Percentiles rank a stretch among this genome's conserved stretches.
phyloP scores from a whole-genome alignment of 2,797 vertebrate genomes.

The Acanthurus tractus region DNA sequence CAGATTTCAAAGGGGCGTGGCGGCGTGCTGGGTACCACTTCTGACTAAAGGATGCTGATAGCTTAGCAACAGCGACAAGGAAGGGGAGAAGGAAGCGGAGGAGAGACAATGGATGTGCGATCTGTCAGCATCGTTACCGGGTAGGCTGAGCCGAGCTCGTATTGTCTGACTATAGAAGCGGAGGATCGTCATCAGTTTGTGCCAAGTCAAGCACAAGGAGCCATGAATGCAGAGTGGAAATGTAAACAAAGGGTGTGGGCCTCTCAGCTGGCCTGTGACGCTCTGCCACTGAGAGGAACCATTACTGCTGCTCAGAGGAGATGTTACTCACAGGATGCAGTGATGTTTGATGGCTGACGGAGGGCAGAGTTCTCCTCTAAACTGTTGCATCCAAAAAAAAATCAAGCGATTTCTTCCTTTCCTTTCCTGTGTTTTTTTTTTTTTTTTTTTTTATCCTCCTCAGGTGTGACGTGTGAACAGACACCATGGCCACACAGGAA shows the following conservation, averaged over 20 bases:
- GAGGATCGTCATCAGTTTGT: conserved; percentile 10
- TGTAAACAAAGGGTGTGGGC: conserved; percentile 84
- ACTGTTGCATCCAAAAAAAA: conserved; percentile 24
- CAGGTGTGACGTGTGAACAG: conserved; percentile 79
- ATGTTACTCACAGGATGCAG: background rate
- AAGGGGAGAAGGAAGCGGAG: conserved; percentile 28
- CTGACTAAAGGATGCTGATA: conserved; percentile 77
- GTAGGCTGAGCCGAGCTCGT: conserved; percentile 48
- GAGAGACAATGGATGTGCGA: conserved; percentile 74
- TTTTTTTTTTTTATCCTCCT: background rate
- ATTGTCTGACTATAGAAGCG: background rate
- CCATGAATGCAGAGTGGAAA: conserved; percentile 46
- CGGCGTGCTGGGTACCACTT: conserved; percentile 76
- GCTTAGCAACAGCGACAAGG: conserved; percentile 80
- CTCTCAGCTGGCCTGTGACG: conserved; percentile 68
- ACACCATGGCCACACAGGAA: conserved; percentile 90
- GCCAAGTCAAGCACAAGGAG: conserved; percentile 49
- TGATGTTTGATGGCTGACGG: conserved; percentile 10
- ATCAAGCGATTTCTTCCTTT: background rate
- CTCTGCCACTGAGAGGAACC: conserved; percentile 19
- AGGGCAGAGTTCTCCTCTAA: background rate
- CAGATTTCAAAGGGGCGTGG: conserved; percentile 78
- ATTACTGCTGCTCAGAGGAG: background rate
- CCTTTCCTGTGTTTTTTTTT: too few relatives aligned
- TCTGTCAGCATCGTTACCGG: conserved; percentile 61